Percentiles rank a stretch among this genome's conserved stretches.
These are phyloP conservation scores for Sphaeramia orbicularis DNA, from an alignment of 2,797 vertebrate genomes.

Conservation along the genomic window DNA sequence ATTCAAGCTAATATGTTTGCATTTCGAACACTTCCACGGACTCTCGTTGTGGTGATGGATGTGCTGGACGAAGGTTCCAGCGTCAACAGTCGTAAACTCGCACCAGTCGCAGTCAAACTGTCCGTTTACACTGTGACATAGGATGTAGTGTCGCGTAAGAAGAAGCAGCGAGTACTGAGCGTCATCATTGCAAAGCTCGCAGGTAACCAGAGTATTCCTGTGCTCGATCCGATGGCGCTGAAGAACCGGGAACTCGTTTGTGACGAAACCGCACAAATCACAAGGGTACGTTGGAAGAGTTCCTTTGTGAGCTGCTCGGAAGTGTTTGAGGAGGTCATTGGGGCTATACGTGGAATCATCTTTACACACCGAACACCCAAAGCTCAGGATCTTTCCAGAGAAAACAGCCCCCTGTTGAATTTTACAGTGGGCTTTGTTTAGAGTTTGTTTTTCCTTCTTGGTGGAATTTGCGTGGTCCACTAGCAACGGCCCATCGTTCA, in stretches of 20 bases:
- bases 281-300: slow-evolving; percentile 96
- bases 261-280: slow-evolving; percentile 95
- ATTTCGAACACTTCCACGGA: slow-evolving; percentile 92
- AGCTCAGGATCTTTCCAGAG: slow-evolving; percentile 95
- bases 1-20: slow-evolving; percentile 89
- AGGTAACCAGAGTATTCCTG: slow-evolving; percentile 94
- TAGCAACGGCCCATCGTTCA: slow-evolving; percentile 86
- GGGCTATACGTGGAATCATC: slow-evolving; percentile 92
- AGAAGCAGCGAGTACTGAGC: slow-evolving; percentile 92
- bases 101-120: slow-evolving; percentile 96
- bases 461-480: slow-evolving; percentile 82
- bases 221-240: slow-evolving; percentile 95
- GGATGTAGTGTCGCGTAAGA: slow-evolving; percentile 94
- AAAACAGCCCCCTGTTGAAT: slow-evolving; percentile 87
- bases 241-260: slow-evolving; percentile 94
- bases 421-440: slow-evolving; percentile 80
- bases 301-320: slow-evolving; percentile 91
- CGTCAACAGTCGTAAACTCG: slow-evolving; percentile 94
- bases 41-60: slow-evolving; percentile 96
- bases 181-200: slow-evolving; percentile 96
- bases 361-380: slow-evolving; percentile 93
- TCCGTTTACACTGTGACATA: slow-evolving; percentile 94
- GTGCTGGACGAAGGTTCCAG: slow-evolving; percentile 98
- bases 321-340: slow-evolving; percentile 98
- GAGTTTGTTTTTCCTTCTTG: slow-evolving; percentile 85